Conservation (phyloP, 35 echinoderm and acorn worm species). For the Strongylocentrotus purpuratus region DNA sequence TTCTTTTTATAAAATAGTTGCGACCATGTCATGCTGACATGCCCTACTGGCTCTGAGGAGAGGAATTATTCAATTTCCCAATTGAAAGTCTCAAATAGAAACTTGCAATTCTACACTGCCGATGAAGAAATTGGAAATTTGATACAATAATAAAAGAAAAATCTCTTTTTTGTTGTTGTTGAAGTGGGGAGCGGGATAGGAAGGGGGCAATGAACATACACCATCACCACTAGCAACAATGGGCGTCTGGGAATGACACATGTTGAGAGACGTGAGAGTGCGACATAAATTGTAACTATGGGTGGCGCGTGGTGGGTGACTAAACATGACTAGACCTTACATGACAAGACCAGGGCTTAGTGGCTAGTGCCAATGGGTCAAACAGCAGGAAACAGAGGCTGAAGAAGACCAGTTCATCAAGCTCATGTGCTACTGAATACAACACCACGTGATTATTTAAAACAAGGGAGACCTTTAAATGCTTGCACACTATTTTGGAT, state of each 20-base stretch:
- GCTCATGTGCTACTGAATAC: not conserved
- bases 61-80: no score
- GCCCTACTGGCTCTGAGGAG: no score
- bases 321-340: constrained; percentile 3
- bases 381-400: constrained; percentile 28
- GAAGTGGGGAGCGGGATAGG: no score
- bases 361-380: not conserved
- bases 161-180: no score
- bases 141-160: no score
- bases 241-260: not conserved
- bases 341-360: constrained; percentile 13
- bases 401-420: constrained; percentile 8
- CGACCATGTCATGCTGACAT: no score
- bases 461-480: not conserved
- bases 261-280: not conserved
- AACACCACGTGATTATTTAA: not conserved
- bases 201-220: not conserved
- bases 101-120: no score
- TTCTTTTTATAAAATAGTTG: no score
- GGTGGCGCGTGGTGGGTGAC: not conserved
- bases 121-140: no score
- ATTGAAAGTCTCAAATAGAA: no score
- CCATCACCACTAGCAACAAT: not conserved
- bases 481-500: no score
- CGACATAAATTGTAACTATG: not conserved